Conservation (phyloP, 1,140 invertebrate genomes). For the Pseudobourletiella spinata region DNA sequence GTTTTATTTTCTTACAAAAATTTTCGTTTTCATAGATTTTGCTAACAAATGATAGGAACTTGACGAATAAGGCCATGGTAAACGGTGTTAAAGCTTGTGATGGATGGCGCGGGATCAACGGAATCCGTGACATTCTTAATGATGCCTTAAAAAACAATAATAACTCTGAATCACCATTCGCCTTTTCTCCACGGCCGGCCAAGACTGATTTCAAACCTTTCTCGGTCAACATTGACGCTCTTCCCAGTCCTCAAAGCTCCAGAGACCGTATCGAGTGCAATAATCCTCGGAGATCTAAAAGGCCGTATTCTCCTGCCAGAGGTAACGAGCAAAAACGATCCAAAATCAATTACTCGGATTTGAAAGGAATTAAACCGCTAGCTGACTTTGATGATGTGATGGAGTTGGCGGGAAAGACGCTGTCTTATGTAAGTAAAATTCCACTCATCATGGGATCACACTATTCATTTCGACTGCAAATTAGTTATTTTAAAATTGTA, state of each 20-base stretch:
- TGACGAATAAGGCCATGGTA: constrained; percentile 31
- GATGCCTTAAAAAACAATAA: no score
- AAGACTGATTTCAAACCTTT: background rate
- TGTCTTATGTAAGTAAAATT: constrained; percentile 4
- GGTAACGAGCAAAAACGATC: no score
- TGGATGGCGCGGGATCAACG: background rate
- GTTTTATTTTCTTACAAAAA: no score
- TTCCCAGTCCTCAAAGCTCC: background rate
- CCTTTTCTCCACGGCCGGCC: no score
- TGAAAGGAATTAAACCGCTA: background rate
- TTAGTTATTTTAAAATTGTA: constrained; percentile 1
- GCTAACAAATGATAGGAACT: constrained; percentile 30
- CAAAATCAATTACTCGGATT: no score
- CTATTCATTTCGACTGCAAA: background rate
- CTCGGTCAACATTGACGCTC: background rate
- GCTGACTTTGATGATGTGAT: background rate
- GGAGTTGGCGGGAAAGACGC: background rate
- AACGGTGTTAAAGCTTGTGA: constrained; percentile 11
- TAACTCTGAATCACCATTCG: no score
- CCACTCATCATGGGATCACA: background rate
- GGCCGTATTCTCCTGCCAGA: background rate
- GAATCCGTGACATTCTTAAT: background rate
- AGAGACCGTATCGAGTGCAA: background rate
- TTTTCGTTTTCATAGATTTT: no score
- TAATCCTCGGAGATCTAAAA: background rate